Base-by-base conservation (phyloP, 2,888 invertebrate genomes). In the Dinocampus coccinellae region DNA sequence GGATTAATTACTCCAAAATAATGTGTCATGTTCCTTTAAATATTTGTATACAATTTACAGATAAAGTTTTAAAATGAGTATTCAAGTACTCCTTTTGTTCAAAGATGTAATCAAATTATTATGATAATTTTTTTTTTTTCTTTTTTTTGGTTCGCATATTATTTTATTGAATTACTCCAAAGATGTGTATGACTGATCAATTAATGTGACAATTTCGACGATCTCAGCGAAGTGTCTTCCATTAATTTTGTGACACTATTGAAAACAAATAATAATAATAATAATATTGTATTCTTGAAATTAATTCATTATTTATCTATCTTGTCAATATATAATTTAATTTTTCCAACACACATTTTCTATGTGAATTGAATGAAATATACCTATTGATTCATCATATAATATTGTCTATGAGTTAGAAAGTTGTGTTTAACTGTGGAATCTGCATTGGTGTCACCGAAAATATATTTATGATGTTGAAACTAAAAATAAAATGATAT, bases 381-480 rank as follows among this genome's bases (percentile, higher is more conserved):
- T 36, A 69, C 26, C 22, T n/a, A 64, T 33, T 20, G 1, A 64
- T 64, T 62, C 10, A 65, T 11, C n/a, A n/a, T n/a, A n/a, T n/a
- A n/a, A n/a, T n/a, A n/a, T n/a, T 47, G 1, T 60, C n/a, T 26
- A 33, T 34, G 64, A 42, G 72, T 57, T 77, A 77, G 22, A 74
- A 61, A 68, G 57, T 81, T 68, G 81, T 77, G 77, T 79, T 72
- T 71, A 79, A 58, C 26, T 76, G 77, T 3, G 73, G 64, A 33
- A 73, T 75, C 69, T 77, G 77, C 73, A 78, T 73, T 36, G 74
- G 61, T 24, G 76, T 69, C 9, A 70, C 55, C 36, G 0, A 36
- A 3, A 34, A 61, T 58, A 34, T 36, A 61, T 62, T 33, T 13
- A 33, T 20, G 22, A 33, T 11, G n/a, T n/a, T 55, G 47, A 7